Conservation (phyloP, 2,113 vertebrate genomes). For the Sander lucioperca region DNA sequence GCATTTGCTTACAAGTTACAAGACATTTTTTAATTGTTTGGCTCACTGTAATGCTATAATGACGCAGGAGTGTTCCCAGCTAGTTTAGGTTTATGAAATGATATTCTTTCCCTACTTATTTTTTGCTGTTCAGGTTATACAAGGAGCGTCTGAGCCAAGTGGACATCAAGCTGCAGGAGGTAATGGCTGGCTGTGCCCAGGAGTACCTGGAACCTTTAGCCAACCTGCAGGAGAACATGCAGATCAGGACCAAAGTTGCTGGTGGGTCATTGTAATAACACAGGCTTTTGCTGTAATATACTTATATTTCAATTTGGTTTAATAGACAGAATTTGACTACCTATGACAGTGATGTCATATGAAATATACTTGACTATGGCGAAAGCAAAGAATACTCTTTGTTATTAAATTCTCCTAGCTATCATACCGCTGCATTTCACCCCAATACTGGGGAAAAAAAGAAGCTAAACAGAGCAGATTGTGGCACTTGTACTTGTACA, state of each 20-base stretch:
- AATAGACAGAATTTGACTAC: neutral
- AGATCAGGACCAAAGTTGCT: conserved; percentile 98
- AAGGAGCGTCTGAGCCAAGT: conserved; percentile 98
- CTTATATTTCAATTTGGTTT: neutral
- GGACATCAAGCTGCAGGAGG: conserved; percentile 98
- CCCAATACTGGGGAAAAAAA: neutral
- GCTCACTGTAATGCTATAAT: neutral
- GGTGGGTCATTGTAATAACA: conserved; percentile 80
- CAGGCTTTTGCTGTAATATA: neutral
- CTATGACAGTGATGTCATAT: neutral
- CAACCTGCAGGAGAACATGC: conserved; percentile 99
- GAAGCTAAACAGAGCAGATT: neutral
- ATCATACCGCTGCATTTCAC: neutral
- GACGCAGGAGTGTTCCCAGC: too few species aligned
- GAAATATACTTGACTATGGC: neutral
- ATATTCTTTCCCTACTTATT: neutral
- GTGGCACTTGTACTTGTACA: neutral
- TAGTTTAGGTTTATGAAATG: neutral
- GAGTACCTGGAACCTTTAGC: conserved; percentile 98
- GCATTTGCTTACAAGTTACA: neutral
- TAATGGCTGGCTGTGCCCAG: conserved; percentile 96
- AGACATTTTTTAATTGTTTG: neutral
- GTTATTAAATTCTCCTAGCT: neutral
- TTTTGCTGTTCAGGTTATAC: conserved; percentile 86
- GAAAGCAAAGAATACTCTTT: neutral